These are phyloP conservation scores for Metopolophium dirhodum DNA, from an alignment of 1,140 invertebrate species.

Conservation along the genomic window DNA sequence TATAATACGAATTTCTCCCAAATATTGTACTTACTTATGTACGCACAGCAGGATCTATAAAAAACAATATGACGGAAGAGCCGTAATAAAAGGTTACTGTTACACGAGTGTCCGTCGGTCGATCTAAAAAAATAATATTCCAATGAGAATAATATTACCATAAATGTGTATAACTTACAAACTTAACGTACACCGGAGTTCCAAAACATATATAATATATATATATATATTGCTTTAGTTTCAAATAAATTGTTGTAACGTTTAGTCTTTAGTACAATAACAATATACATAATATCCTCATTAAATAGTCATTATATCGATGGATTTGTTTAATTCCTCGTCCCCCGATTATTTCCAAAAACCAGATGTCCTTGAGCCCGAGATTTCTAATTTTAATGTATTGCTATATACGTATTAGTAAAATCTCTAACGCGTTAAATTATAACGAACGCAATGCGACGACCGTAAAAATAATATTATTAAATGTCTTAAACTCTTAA, in stretches of 20 bases:
- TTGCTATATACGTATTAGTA: not conserved
- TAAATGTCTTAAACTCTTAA: constrained; percentile 4
- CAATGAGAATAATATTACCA: not conserved
- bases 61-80: constrained; percentile 10
- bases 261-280: not conserved
- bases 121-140: not conserved
- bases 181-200: not conserved
- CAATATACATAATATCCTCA: not conserved
- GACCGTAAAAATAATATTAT: not conserved
- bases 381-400: constrained; percentile 36
- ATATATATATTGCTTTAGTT: not conserved
- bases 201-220: not conserved
- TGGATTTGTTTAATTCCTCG: not conserved
- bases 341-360: not conserved
- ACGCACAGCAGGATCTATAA: constrained; percentile 14
- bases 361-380: constrained; percentile 35
- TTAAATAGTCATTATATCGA: not conserved
- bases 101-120: not conserved
- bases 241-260: not conserved
- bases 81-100: not conserved
- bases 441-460: not conserved
- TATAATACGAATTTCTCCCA: not conserved
- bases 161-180: not conserved
- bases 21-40: not conserved
- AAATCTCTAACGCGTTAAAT: not conserved